Evolutionary conservation across 2,797 vertebrate species (phyloP).

Genomic region (Antennarius maculatus): DNA sequence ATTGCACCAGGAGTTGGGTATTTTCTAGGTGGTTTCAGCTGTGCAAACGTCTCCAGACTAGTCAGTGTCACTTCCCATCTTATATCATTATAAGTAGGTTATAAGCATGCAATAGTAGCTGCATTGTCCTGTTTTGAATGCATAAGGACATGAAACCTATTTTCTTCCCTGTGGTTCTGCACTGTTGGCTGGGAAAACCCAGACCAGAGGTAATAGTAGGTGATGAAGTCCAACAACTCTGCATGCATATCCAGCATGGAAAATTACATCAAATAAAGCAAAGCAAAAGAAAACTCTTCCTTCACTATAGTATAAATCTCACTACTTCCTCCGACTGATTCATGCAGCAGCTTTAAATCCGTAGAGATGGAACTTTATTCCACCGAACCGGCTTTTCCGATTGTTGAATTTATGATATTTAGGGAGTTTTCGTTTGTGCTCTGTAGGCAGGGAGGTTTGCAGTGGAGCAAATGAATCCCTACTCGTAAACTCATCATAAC

Average conservation of each 20-base stretch:
- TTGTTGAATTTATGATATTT: neutral
- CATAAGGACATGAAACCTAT: conserved; percentile 33
- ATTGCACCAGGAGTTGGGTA: neutral
- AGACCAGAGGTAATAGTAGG: conserved; percentile 34
- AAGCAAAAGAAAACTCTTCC: conserved; percentile 34
- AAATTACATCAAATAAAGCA: neutral
- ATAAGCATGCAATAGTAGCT: conserved; percentile 19
- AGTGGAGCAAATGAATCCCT: too few relatives aligned
- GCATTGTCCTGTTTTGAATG: conserved; percentile 21
- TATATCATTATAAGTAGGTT: conserved; percentile 1
- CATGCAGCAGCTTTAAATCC: neutral
- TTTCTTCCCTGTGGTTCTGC: conserved; percentile 41
- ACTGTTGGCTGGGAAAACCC: conserved; percentile 9
- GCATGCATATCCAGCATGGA: conserved; percentile 19
- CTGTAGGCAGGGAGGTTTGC: conserved; percentile 9
- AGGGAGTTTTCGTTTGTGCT: neutral
- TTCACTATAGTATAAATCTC: conserved; percentile 41
- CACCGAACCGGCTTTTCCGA: neutral
- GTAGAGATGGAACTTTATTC: neutral
- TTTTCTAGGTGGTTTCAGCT: too few relatives aligned
- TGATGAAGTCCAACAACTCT: conserved; percentile 31
- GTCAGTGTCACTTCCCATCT: conserved; percentile 1
- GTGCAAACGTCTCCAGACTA: neutral
- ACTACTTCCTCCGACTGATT: conserved; percentile 15
- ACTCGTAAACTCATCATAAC: neutral